Percentiles rank a stretch among this genome's conserved stretches.
phyloP scores from a whole-genome alignment of 2,888 invertebrate genomes.

The Lamellibrachia columna region DNA sequence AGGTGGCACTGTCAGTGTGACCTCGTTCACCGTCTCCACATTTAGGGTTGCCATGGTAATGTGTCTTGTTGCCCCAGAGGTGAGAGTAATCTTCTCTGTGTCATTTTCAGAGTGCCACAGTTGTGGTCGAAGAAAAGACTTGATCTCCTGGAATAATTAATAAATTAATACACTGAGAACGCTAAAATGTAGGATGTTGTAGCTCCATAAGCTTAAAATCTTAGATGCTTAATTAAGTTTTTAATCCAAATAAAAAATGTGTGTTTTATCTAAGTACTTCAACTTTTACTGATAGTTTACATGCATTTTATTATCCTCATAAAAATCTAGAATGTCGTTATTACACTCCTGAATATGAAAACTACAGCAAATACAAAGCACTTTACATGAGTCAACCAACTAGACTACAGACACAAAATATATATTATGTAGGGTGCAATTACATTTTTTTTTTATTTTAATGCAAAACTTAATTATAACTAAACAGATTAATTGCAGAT shows the following conservation, averaged over 20 bases:
- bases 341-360: too few relatives aligned
- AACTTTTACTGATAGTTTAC: too few relatives aligned
- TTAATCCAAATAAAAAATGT: too few relatives aligned
- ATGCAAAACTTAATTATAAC: not conserved
- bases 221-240: too few relatives aligned
- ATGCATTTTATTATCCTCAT: too few relatives aligned
- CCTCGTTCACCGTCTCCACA: not conserved
- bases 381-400: not conserved
- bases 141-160: not conserved
- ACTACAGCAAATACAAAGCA: too few relatives aligned
- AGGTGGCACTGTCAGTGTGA: not conserved
- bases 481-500: not conserved
- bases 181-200: too few relatives aligned
- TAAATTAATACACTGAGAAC: not conserved
- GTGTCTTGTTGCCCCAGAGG: not conserved
- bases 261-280: too few relatives aligned
- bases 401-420: not conserved
- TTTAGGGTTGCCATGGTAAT: not conserved
- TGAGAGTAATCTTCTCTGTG: not conserved
- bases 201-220: too few relatives aligned
- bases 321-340: too few relatives aligned
- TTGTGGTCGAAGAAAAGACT: not conserved
- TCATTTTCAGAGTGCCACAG: not conserved
- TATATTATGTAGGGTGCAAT: not conserved
- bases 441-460: too few relatives aligned